A percentile compares a stretch with the other conserved stretches of the same genome.
phyloP scores from a whole-genome alignment of 2,113 vertebrate species.

The Uria lomvia region DNA sequence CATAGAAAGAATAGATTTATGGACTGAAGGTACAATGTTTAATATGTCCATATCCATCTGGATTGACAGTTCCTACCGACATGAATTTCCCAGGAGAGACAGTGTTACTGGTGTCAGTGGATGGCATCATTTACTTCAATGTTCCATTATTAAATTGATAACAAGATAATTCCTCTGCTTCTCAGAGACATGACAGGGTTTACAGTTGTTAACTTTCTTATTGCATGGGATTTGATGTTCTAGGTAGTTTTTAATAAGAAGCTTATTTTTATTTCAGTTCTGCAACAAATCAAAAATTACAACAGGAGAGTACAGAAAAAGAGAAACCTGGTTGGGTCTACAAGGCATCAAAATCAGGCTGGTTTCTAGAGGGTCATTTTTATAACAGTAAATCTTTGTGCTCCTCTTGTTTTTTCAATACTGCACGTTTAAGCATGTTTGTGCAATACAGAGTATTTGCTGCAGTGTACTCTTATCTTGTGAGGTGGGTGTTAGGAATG shows the following conservation, averaged over 20 bases:
- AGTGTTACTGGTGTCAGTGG: constrained; percentile 82
- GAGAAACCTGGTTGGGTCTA: constrained; percentile 3
- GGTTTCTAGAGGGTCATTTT: not conserved
- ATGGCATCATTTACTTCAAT: constrained; percentile 83
- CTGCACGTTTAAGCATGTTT: not conserved
- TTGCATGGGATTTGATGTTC: constrained; percentile 74
- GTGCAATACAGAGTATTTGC: not conserved
- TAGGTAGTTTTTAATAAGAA: constrained; percentile 78
- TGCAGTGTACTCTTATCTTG: not conserved
- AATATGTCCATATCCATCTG: constrained; percentile 80
- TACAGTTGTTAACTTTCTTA: constrained; percentile 78
- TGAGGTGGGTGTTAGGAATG: not conserved
- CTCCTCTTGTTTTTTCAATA: not conserved
- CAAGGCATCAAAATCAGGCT: not conserved
- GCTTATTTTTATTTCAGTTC: constrained; percentile 71
- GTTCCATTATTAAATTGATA: constrained; percentile 90
- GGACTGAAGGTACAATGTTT: constrained; percentile 76
- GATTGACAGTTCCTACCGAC: constrained; percentile 83
- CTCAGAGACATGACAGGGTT: constrained; percentile 79
- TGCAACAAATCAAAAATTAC: constrained; percentile 56
- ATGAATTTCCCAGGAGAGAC: constrained; percentile 89
- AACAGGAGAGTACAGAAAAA: constrained; percentile 32
- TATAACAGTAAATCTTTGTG: not conserved
- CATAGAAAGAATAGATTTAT: constrained; percentile 73
- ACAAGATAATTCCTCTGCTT: constrained; percentile 86